These are phyloP conservation scores for Australoheros facetus DNA, from an alignment of 2,797 vertebrate genomes.

Conservation along the genomic window DNA sequence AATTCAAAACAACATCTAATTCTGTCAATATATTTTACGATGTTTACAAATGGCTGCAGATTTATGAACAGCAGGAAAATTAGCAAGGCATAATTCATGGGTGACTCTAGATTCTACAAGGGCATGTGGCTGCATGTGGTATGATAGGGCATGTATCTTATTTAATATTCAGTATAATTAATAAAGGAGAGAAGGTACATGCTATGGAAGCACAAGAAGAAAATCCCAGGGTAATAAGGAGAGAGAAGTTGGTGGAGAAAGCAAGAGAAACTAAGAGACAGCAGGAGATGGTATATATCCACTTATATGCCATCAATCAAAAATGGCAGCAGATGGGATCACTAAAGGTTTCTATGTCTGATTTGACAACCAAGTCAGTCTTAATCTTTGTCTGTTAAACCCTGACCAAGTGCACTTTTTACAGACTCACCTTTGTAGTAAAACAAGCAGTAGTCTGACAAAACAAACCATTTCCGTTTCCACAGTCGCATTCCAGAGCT, in stretches of 20 bases:
- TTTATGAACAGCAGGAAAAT: conserved; percentile 48
- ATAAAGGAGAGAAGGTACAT: conserved; percentile 49
- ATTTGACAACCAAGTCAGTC: conserved; percentile 10
- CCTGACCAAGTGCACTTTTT: conserved; percentile 21
- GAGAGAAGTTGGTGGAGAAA: conserved; percentile 32
- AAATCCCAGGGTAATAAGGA: conserved; percentile 51
- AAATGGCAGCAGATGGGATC: conserved; percentile 17
- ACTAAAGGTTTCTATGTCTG: not conserved
- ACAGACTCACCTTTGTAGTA: conserved; percentile 96
- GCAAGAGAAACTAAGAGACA: not conserved
- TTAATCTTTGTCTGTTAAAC: conserved; percentile 7
- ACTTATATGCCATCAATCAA: conserved; percentile 33
- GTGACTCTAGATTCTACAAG: conserved; percentile 45
- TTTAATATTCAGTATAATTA: conserved; percentile 72
- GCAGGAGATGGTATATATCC: conserved; percentile 10
- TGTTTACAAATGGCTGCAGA: conserved; percentile 34
- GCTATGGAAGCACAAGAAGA: conserved; percentile 54
- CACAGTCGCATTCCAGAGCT: conserved; percentile 98
- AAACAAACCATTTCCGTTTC: conserved; percentile 98
- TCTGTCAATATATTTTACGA: conserved; percentile 24
- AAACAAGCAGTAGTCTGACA: conserved; percentile 98
- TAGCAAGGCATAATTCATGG: conserved; percentile 54
- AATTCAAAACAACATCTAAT: conserved; percentile 22
- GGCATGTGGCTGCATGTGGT: conserved; percentile 49
- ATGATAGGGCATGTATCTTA: conserved; percentile 54